Conservation (phyloP, 2,888 invertebrate genomes). For the Oxycera nigricornis region DNA sequence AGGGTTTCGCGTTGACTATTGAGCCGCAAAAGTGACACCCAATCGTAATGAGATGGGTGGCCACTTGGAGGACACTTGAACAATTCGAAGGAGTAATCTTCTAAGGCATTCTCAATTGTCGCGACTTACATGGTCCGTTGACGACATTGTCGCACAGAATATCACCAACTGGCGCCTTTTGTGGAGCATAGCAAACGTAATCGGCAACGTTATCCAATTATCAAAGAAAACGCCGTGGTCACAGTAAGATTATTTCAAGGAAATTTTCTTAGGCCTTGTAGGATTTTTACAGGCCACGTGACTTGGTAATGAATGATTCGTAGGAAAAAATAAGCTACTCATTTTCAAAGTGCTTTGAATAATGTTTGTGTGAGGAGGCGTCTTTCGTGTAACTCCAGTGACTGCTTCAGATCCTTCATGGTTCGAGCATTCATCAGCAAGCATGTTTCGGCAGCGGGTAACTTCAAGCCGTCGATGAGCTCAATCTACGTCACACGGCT, state of each 20-base stretch:
- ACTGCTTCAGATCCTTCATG: too few species aligned
- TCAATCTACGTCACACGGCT: too few species aligned
- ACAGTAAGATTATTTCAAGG: not conserved
- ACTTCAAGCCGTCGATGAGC: too few species aligned
- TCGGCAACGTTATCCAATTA: slow-evolving; percentile 22
- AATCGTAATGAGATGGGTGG: not conserved
- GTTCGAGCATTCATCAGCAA: too few species aligned
- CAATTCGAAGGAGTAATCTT: slow-evolving; percentile 6
- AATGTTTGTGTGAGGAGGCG: too few species aligned
- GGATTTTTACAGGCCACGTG: too few species aligned
- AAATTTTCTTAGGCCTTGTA: not conserved
- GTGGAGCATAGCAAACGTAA: not conserved
- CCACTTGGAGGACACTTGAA: not conserved
- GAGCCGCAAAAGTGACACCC: not conserved
- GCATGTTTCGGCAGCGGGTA: too few species aligned
- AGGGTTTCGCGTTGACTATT: not conserved
- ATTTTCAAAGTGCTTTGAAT: too few species aligned
- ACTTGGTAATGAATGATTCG: too few species aligned
- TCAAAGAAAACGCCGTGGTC: not conserved
- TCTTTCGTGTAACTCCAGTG: too few species aligned
- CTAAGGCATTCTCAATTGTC: not conserved
- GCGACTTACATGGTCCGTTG: not conserved
- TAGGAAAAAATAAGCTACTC: too few species aligned
- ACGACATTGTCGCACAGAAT: slow-evolving; percentile 11
- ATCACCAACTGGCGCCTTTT: not conserved